phyloP scores from a whole-genome alignment of 2,888 invertebrate genomes.

The Erebia aethiops region DNA sequence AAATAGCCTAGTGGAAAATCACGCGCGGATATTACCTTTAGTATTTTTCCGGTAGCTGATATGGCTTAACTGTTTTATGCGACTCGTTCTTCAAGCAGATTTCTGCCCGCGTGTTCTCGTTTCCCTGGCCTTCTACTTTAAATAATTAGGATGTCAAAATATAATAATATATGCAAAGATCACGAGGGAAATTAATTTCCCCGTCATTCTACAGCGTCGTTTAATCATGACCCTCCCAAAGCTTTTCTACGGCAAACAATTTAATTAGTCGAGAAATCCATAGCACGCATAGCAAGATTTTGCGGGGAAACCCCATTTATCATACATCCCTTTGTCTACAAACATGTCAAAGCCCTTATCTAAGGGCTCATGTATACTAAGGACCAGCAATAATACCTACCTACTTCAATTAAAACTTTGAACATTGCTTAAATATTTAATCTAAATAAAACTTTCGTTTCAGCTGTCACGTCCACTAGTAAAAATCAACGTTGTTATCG shows the following conservation, averaged over 20 bases:
- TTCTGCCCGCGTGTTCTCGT: neutral
- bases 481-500: too few relatives aligned
- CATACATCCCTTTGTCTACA: constrained; percentile 73
- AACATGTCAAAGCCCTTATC: constrained; percentile 48
- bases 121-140: neutral
- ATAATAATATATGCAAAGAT: constrained; percentile 41
- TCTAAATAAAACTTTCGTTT: neutral
- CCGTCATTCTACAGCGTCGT: constrained; percentile 57
- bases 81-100: too few relatives aligned
- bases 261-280: constrained; percentile 65
- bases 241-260: constrained; percentile 57
- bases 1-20: too few relatives aligned
- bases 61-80: too few relatives aligned
- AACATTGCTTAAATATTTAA: neutral
- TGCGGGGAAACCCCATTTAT: constrained; percentile 66
- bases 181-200: constrained; percentile 55
- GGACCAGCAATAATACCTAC: constrained; percentile 5
- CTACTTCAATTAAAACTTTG: constrained; percentile 5
- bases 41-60: too few relatives aligned
- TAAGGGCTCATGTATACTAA: constrained; percentile 14
- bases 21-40: too few relatives aligned
- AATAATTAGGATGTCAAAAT: constrained; percentile 9
- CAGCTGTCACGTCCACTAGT: too few relatives aligned
- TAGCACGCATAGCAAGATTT: constrained; percentile 44
- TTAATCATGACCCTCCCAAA: constrained; percentile 68